phyloP scores from a whole-genome alignment of 2,797 vertebrate genomes.

The Syngnathus acus region DNA sequence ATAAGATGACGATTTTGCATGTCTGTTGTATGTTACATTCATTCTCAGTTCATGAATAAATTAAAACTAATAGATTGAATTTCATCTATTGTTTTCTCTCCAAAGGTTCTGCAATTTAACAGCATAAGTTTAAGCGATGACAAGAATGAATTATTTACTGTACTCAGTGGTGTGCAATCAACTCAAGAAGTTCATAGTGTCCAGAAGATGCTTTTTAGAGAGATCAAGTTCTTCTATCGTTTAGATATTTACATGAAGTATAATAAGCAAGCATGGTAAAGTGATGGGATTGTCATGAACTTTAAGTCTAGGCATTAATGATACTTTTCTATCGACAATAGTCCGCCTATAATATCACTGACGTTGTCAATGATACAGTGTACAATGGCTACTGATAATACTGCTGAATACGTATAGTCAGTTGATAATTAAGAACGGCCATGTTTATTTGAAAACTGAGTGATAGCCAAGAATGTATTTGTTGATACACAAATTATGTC shows the following conservation, averaged over 20 bases:
- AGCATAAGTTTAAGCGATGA: not conserved
- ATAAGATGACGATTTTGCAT: constrained; percentile 3
- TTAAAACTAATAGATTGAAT: constrained; percentile 18
- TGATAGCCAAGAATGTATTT: not conserved
- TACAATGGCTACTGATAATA: not conserved
- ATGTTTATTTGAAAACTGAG: not conserved
- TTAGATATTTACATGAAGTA: not conserved
- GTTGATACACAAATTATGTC: not conserved
- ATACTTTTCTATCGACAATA: not conserved
- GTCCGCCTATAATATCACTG: not conserved
- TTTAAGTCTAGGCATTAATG: not conserved
- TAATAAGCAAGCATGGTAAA: not conserved
- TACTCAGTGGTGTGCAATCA: not conserved
- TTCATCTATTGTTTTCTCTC: constrained; percentile 8
- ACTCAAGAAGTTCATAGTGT: not conserved
- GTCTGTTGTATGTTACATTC: constrained; percentile 8
- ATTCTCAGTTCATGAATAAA: constrained; percentile 28
- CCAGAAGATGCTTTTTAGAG: not conserved
- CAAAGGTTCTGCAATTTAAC: not conserved
- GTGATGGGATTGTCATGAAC: not conserved
- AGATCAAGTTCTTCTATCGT: not conserved
- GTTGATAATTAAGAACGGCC: not conserved
- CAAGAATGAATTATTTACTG: not conserved
- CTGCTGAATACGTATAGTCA: not conserved
- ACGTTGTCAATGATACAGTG: not conserved